Evolutionary conservation across 2,888 invertebrate species (phyloP).

Genomic region (Gryllus longicercus): DNA sequence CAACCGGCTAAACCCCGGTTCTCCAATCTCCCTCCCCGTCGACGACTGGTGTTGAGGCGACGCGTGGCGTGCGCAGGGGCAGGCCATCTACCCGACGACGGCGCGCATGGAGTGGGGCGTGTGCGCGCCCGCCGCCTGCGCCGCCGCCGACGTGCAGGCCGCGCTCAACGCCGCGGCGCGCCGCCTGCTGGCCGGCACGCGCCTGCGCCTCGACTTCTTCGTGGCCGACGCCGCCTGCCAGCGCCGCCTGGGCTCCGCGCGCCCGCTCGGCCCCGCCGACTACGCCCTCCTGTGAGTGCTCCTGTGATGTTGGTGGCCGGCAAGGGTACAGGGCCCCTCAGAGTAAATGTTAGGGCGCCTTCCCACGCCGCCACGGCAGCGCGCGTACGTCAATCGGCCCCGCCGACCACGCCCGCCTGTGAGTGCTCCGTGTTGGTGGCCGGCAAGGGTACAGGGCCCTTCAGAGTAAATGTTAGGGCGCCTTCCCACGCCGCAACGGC

Average conservation of each 20-base stretch:
- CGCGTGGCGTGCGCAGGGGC: background rate
- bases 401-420: too few species aligned
- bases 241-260: background rate
- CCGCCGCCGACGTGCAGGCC: background rate
- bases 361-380: too few species aligned
- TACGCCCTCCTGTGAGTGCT: background rate
- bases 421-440: too few species aligned
- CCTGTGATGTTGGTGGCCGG: background rate
- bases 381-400: too few species aligned
- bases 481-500: too few species aligned
- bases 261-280: background rate
- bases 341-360: too few species aligned
- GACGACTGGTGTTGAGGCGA: too few species aligned
- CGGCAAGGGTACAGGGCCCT: too few species aligned
- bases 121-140: background rate
- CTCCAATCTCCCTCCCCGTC: too few species aligned
- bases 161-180: background rate
- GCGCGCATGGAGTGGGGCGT: slow-evolving; percentile 4
- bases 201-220: background rate
- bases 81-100: background rate
- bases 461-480: too few species aligned
- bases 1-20: too few species aligned
- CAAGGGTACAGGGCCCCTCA: background rate
- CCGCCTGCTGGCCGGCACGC: background rate
- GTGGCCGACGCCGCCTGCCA: background rate